phyloP scores from a whole-genome alignment of 2,797 vertebrate species.

The Emydoidea blandingii region DNA sequence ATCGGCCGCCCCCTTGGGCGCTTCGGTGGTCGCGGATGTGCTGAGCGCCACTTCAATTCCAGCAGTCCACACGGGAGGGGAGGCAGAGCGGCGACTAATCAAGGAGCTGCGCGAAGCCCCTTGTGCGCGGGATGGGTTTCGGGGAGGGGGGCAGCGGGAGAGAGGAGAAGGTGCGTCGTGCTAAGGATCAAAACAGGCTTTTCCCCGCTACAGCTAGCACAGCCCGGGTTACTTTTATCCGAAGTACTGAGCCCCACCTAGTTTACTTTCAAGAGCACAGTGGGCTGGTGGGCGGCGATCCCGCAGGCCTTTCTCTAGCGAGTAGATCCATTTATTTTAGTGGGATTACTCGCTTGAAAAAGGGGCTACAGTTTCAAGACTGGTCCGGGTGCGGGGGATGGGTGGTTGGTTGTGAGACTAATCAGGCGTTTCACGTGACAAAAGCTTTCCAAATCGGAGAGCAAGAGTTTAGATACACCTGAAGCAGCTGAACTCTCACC shows the following conservation, averaged over 20 bases:
- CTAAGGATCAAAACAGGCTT: background rate
- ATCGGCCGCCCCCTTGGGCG: background rate
- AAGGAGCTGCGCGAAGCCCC: background rate
- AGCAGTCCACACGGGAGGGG: background rate
- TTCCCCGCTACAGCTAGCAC: background rate
- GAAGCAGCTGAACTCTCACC: background rate
- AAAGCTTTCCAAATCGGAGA: background rate
- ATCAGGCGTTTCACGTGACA: background rate
- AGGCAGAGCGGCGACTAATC: background rate
- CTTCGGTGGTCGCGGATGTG: background rate
- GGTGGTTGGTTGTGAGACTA: too few relatives aligned
- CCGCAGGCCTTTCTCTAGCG: background rate
- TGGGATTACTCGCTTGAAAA: background rate
- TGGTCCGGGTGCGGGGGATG: too few relatives aligned
- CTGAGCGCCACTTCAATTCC: background rate
- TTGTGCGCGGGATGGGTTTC: too few relatives aligned
- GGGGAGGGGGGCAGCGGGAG: too few relatives aligned
- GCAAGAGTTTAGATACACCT: background rate
- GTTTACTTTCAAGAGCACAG: background rate
- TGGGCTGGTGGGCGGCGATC: too few relatives aligned
- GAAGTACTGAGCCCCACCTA: background rate
- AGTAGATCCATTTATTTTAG: too few relatives aligned
- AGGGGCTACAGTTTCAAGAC: background rate
- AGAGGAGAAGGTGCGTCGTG: background rate
- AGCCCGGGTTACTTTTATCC: too few relatives aligned